Conservation (phyloP, 2,888 invertebrate species). For the Sympetrum striolatum region DNA sequence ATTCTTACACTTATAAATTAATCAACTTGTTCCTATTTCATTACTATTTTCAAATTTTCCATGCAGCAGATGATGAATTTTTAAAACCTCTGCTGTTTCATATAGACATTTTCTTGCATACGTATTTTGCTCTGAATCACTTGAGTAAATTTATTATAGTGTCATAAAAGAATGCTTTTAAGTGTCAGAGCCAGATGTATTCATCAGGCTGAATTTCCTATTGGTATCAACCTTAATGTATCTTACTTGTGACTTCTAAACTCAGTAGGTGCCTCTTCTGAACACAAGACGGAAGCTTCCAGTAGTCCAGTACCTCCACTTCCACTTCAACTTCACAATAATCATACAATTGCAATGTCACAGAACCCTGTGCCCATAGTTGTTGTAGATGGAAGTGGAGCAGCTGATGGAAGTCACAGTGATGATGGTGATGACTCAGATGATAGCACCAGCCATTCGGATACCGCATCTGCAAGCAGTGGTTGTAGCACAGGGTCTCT, state of each 20-base stretch:
- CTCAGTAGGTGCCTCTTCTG: neutral
- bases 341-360: neutral
- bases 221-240: neutral
- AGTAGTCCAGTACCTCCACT: slow-evolving; percentile 9
- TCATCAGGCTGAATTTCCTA: no score
- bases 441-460: slow-evolving; percentile 61
- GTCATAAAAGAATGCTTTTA: no score
- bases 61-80: no score
- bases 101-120: no score
- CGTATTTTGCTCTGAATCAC: no score
- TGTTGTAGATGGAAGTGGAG: slow-evolving; percentile 22
- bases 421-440: slow-evolving; percentile 58
- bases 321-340: slow-evolving; percentile 3
- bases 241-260: neutral
- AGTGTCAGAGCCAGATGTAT: no score
- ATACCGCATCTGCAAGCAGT: slow-evolving; percentile 58
- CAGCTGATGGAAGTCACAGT: neutral
- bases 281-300: neutral
- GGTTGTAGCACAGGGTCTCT: slow-evolving; percentile 53
- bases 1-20: no score
- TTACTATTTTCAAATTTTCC: no score
- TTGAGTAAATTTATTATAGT: no score
- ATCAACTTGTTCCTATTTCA: no score
- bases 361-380: slow-evolving; percentile 1
- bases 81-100: no score